phyloP scores from a whole-genome alignment of 92 coral and sea anemone genomes.

The Pocillopora meandrina region DNA sequence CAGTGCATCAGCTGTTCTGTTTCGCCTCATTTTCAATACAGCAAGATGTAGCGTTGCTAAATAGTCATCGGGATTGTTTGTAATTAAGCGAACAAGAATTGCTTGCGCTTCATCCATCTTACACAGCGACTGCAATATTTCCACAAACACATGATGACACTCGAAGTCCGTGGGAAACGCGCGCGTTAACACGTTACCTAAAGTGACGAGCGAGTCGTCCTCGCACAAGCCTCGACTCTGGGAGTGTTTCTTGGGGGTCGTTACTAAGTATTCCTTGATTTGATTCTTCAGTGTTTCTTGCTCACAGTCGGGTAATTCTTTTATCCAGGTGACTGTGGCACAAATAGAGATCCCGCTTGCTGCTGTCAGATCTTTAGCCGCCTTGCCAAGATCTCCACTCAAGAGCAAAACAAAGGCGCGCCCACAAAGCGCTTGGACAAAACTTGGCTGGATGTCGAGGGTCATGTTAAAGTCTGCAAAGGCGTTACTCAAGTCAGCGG shows the following conservation, averaged over 20 bases:
- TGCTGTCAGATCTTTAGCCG: slow-evolving; percentile 49
- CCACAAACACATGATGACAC: slow-evolving; percentile 77
- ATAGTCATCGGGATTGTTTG: slow-evolving; percentile 71
- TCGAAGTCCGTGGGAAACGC: slow-evolving; percentile 69
- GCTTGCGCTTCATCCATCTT: slow-evolving; percentile 90
- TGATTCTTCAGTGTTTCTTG: slow-evolving; percentile 51
- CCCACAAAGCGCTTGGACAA: slow-evolving; percentile 82
- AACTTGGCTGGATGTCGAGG: slow-evolving; percentile 65
- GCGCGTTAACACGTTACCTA: slow-evolving; percentile 80
- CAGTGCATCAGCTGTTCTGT: slow-evolving; percentile 65
- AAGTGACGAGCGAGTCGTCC: slow-evolving; percentile 48
- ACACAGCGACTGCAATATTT: slow-evolving; percentile 61
- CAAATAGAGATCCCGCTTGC: slow-evolving; percentile 53
- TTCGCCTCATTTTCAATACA: slow-evolving; percentile 75
- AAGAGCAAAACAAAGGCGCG: slow-evolving; percentile 65
- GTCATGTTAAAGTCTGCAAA: slow-evolving; percentile 77
- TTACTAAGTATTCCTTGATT: slow-evolving; percentile 49
- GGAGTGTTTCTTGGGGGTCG: slow-evolving; percentile 36
- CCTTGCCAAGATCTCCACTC: slow-evolving; percentile 54
- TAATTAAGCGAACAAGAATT: slow-evolving; percentile 74
- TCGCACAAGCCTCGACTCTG: slow-evolving; percentile 16
- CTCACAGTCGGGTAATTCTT: slow-evolving; percentile 54
- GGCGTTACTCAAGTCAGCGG: slow-evolving; percentile 69
- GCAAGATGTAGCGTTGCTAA: slow-evolving; percentile 78
- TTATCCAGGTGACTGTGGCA: slow-evolving; percentile 52